Percentiles rank a stretch among this genome's conserved stretches.
Evolutionary conservation across 23 tunicate genomes (phyloP).

Genomic region (Styela plicata): DNA sequence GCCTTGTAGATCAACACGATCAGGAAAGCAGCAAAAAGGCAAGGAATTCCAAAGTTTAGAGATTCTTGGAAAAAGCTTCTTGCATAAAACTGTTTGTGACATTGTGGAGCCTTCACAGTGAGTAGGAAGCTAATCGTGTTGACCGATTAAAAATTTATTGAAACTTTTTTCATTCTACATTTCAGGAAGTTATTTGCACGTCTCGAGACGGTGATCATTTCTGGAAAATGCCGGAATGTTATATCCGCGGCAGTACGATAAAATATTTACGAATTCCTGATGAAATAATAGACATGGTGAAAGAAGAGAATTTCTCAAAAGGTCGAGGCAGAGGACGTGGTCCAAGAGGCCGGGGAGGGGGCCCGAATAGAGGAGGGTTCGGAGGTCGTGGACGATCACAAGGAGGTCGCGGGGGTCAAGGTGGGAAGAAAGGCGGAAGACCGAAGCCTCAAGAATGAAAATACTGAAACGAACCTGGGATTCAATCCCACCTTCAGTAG

Average conservation of each 20-base stretch:
- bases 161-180: not conserved
- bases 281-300: constrained; percentile 98
- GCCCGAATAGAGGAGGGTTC: constrained; percentile 48
- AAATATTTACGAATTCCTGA: constrained; percentile 95
- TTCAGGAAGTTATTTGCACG: constrained; percentile 93
- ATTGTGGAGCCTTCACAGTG: too few species aligned
- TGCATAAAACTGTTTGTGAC: too few species aligned
- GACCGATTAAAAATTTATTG: too few species aligned
- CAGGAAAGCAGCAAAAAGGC: too few species aligned
- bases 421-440: constrained; percentile 31
- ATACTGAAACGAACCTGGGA: too few species aligned
- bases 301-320: constrained; percentile 81
- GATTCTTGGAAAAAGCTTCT: too few species aligned
- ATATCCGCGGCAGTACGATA: constrained; percentile 95
- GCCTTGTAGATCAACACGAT: too few species aligned
- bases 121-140: too few species aligned
- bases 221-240: constrained; percentile 99
- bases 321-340: constrained; percentile 74
- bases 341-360: constrained; percentile 84
- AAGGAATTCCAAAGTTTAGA: too few species aligned
- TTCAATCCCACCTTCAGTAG: too few species aligned
- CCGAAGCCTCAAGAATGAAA: constrained; percentile 4
- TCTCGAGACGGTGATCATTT: constrained; percentile 99
- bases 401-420: constrained; percentile 50
- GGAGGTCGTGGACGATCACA: constrained; percentile 73